Base-by-base conservation (phyloP, 2,797 vertebrate species). In the Hipposideros larvatus region DNA sequence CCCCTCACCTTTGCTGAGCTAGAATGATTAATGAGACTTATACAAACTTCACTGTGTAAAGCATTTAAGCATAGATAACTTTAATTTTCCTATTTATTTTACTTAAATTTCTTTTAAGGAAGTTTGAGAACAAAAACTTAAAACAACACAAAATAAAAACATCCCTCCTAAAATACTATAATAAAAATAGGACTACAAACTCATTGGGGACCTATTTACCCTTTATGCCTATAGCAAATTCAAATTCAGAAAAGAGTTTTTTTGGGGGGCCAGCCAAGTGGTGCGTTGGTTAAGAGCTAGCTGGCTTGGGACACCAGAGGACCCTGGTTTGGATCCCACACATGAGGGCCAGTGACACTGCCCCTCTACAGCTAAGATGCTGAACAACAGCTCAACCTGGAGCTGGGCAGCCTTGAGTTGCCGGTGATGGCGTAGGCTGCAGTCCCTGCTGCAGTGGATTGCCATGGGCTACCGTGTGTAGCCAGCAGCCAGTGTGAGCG, bases 41-140 rank as follows among this genome's bases (percentile, higher is more conserved):
- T 11, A 24, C 0, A 65, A 92, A 92, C 31, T 90, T 95, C 63
- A 88, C 48, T 94, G 37, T 53, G 15, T 61, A 31, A 85, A 77
- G 28, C 15, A 86, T 77, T 94, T 94, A 93, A 92, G n/a, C 48
- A 90, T 0, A 90, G 37, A 21, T 19, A 87, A 80, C 14, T 71
- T 75, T 77, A 46, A 90, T 80, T 90, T 90, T 85, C 41, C 48
- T 73, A 26, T 37, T 94, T 65, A 79, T 43, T 92, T 88, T 73
- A 73, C 66, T 82, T 90, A 48, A 43, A 77, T 77, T 88, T 95
- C 19, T 91, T 94, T 93, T 78, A 87, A 95, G 51, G 46, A 95
- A 87, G 41, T 41, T 80, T 94, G 41, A 96, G 34, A 34, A 86
- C 65, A 79, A 87, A 84, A 95, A 86, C 46, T 80, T 70, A 71